Percentiles rank a stretch among this genome's conserved stretches.
phyloP scores from a whole-genome alignment of 2,888 invertebrate species.

The Coelinius sp. region DNA sequence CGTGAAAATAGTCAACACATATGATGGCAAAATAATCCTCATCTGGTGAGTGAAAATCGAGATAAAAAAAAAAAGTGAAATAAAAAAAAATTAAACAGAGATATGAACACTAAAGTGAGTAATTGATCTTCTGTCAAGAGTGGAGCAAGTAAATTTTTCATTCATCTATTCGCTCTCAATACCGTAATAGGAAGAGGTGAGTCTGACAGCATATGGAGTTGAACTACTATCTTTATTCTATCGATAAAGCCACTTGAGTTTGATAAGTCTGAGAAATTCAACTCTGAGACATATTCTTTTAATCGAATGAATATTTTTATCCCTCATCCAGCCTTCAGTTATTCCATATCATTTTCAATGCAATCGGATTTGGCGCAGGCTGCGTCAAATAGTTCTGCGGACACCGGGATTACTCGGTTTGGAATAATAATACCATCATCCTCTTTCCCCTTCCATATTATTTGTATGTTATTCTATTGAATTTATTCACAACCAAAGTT shows the following conservation, averaged over 20 bases:
- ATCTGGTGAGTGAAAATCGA: too few relatives aligned
- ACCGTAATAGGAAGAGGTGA: background rate
- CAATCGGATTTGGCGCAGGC: slow-evolving; percentile 54
- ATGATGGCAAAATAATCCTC: background rate
- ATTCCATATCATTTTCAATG: slow-evolving; percentile 36
- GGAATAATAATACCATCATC: slow-evolving; percentile 60
- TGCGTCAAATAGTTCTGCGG: slow-evolving; percentile 47
- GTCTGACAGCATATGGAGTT: background rate
- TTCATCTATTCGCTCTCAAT: background rate
- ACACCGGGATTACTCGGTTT: slow-evolving; percentile 54
- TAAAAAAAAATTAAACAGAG: too few relatives aligned
- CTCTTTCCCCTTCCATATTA: background rate
- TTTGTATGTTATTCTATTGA: background rate
- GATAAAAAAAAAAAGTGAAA: too few relatives aligned
- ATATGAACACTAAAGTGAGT: background rate
- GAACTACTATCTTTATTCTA: background rate
- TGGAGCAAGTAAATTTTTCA: background rate
- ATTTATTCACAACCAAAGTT: background rate
- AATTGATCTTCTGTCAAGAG: background rate
- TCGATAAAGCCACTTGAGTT: background rate
- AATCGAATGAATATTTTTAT: slow-evolving; percentile 8
- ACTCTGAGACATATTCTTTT: background rate
- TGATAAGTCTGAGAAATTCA: background rate
- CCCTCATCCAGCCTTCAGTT: background rate
- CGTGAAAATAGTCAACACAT: background rate